Percentiles rank a stretch among this genome's conserved stretches.
Evolutionary conservation across 1,140 invertebrate species (phyloP).

Genomic region (Drosophila insularis): DNA sequence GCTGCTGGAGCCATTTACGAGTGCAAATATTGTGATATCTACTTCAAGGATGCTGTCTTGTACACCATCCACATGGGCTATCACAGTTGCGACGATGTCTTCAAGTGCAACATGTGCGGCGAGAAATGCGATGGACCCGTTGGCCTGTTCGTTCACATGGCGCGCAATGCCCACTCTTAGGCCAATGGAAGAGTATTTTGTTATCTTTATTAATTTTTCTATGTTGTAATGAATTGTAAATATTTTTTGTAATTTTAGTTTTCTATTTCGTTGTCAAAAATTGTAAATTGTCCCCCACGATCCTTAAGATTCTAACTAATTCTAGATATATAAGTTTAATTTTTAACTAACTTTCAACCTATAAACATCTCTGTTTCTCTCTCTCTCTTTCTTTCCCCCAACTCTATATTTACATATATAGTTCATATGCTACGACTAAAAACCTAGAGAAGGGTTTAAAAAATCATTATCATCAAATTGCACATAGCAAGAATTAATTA

Average conservation of each 20-base stretch:
- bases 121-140: slow-evolving; percentile 91
- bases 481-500: slow-evolving; percentile 33
- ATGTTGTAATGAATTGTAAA: slow-evolving; percentile 78
- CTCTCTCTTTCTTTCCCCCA: slow-evolving; percentile 22
- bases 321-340: slow-evolving; percentile 55
- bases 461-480: slow-evolving; percentile 50
- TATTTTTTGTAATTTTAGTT: slow-evolving; percentile 62
- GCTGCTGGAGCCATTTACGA: slow-evolving; percentile 83
- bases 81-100: slow-evolving; percentile 95
- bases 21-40: slow-evolving; percentile 94
- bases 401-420: not conserved
- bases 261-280: slow-evolving; percentile 74
- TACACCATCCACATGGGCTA: slow-evolving; percentile 98
- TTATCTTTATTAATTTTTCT: slow-evolving; percentile 70
- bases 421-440: slow-evolving; percentile 40
- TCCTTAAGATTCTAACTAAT: slow-evolving; percentile 35
- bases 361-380: slow-evolving; percentile 17
- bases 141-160: slow-evolving; percentile 96
- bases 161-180: slow-evolving; percentile 90
- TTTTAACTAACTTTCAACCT: slow-evolving; percentile 14
- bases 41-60: slow-evolving; percentile 94
- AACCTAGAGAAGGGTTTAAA: slow-evolving; percentile 78
- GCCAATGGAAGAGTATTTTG: slow-evolving; percentile 33
- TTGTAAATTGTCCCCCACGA: slow-evolving; percentile 71
- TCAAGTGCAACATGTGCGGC: slow-evolving; percentile 97